Evolutionary conservation across 1,140 invertebrate species (phyloP).

Genomic region (Meloidogyne exigua): DNA sequence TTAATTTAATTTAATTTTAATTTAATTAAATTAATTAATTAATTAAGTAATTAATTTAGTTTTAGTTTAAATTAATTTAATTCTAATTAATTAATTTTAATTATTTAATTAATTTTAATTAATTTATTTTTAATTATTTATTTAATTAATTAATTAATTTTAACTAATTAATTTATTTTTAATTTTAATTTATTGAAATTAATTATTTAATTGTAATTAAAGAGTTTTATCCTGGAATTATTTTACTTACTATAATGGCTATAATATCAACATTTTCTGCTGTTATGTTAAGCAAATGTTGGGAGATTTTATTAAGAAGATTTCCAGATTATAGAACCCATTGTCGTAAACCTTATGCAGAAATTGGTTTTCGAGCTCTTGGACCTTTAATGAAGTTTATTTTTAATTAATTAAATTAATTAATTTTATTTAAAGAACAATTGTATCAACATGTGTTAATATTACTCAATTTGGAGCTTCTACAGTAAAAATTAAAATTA

Average conservation of each 20-base stretch:
- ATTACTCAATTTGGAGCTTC: slow-evolving; percentile 73
- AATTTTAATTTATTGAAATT: too few species aligned
- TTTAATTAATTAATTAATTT: too few species aligned
- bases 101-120: too few species aligned
- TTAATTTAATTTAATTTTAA: neutral
- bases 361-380: slow-evolving; percentile 43
- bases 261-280: slow-evolving; percentile 31
- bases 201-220: slow-evolving; percentile 8
- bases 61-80: too few species aligned
- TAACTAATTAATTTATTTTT: too few species aligned
- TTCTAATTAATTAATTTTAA: slow-evolving; percentile 1
- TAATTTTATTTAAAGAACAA: slow-evolving; percentile 55
- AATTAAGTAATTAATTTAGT: too few species aligned
- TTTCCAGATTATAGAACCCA: slow-evolving; percentile 43
- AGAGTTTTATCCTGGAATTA: slow-evolving; percentile 43
- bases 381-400: slow-evolving; percentile 33
- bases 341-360: slow-evolving; percentile 52
- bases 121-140: too few species aligned
- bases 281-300: slow-evolving; percentile 42
- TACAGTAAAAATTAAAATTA: slow-evolving; percentile 65
- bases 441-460: slow-evolving; percentile 69
- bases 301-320: slow-evolving; percentile 35
- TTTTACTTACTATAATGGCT: slow-evolving; percentile 38
- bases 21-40: slow-evolving; percentile 16
- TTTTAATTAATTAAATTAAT: neutral